Conservation (phyloP, 1,140 invertebrate genomes). For the Psix sp. region DNA sequence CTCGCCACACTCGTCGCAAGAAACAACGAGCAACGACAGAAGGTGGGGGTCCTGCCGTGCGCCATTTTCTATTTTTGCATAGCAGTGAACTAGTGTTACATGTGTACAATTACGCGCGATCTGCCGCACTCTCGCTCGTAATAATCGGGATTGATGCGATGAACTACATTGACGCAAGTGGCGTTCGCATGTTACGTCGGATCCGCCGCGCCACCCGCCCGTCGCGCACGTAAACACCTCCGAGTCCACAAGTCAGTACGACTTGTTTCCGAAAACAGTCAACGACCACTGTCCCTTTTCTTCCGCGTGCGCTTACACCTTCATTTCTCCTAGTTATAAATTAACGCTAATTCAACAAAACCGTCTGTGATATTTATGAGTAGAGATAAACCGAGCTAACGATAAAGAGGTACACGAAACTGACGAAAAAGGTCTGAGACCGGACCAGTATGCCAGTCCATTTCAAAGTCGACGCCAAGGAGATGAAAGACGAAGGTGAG, state of each 20-base stretch:
- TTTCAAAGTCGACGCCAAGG: slow-evolving; percentile 34
- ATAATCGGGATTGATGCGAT: slow-evolving; percentile 56
- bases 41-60: slow-evolving; percentile 67
- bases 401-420: slow-evolving; percentile 16
- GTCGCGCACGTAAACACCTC: slow-evolving; percentile 37
- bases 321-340: slow-evolving; percentile 32
- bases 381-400: slow-evolving; percentile 64
- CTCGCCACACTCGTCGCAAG: slow-evolving; percentile 6
- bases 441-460: slow-evolving; percentile 47
- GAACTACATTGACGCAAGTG: slow-evolving; percentile 61
- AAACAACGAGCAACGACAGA: slow-evolving; percentile 18
- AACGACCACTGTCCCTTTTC: slow-evolving; percentile 37
- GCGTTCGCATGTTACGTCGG: slow-evolving; percentile 15
- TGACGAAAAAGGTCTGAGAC: background rate
- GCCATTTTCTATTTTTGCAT: slow-evolving; percentile 78
- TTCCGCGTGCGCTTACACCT: slow-evolving; percentile 23
- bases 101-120: slow-evolving; percentile 70
- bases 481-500: slow-evolving; percentile 47
- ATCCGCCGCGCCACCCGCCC: slow-evolving; percentile 9
- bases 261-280: slow-evolving; percentile 33
- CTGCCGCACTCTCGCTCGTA: slow-evolving; percentile 57
- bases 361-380: slow-evolving; percentile 76
- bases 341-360: slow-evolving; percentile 50
- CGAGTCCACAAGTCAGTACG: slow-evolving; percentile 5
- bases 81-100: slow-evolving; percentile 70